Base-by-base conservation (phyloP, 2,113 vertebrate genomes). In the Pterophyllum scalare region DNA sequence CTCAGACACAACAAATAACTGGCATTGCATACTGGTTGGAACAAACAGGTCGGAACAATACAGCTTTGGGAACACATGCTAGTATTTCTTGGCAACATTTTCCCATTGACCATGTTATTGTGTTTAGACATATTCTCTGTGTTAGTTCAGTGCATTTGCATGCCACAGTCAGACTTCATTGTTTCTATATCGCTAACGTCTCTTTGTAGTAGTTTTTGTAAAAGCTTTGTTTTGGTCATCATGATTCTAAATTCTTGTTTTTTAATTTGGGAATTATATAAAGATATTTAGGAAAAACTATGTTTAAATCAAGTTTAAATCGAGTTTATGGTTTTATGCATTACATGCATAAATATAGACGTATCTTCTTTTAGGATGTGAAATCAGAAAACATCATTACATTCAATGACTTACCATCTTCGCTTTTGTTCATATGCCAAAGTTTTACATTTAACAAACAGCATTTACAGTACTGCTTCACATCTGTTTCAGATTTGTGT, bases 401-500 rank as follows among this genome's bases (percentile, higher is more conserved):
- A 49, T 5, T 49, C 46, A 49, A 17, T 49, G 15, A 49, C 43
- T 54, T 1, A 38, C 40, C n/a, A 61, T 15, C 10, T 15, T 28
- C 4, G 49, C 24, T 49, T 76, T 40, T 31, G 62, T 43, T 59
- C 22, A 28, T 56, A n/a, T 40, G 22, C 46, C 4, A 26, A 17
- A 24, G 0, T 40, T 26, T 78, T 14, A 75, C 46, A 54, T 82
- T 82, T 2, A 86, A 62, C 22, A 11, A 28, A 75, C 61, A n/a
- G 56, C 52, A 26, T 86, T 75, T 59, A 61, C 22, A 59, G 19
- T 59, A 46, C 17, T 74, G 7, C 22, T 52, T 77, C 38, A 77
- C 20, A 77, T 80, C 64, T 78, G 40, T 26, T 88, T 22, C 59
- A 78, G 31, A 17, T 15, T 52, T 38, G 10, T 15, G 57, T 74